Conservation (phyloP, 1,140 invertebrate species). For the Drosophila ananassae region DNA sequence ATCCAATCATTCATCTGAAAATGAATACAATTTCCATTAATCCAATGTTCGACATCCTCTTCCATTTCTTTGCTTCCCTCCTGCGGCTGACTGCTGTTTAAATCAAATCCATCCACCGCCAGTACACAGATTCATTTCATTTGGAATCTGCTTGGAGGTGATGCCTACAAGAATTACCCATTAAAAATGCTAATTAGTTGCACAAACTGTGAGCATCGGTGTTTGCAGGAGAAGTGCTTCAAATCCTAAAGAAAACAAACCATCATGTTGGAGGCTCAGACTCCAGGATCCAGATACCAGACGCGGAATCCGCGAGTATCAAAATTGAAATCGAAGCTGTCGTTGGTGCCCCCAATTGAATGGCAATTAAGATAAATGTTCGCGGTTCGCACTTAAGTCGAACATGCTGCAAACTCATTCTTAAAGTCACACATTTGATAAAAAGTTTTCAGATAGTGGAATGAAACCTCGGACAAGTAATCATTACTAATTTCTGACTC, state of each 20-base stretch:
- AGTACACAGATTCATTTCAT: constrained; percentile 55
- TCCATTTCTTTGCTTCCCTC: neutral
- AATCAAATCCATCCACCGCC: constrained; percentile 60
- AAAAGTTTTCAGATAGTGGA: constrained; percentile 3
- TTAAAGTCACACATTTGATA: constrained; percentile 1
- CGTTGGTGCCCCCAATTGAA: constrained; percentile 68
- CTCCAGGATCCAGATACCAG: neutral
- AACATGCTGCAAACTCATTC: constrained; percentile 19
- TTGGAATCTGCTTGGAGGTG: constrained; percentile 41
- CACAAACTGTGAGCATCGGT: constrained; percentile 78
- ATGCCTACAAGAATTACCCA: constrained; percentile 75
- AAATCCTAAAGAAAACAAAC: neutral
- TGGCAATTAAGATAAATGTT: constrained; percentile 82
- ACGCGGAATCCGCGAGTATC: constrained; percentile 50
- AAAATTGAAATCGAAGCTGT: constrained; percentile 64
- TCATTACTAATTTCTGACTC: constrained; percentile 71
- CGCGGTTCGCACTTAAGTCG: constrained; percentile 73
- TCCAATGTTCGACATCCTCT: neutral
- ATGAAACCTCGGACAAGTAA: constrained; percentile 43
- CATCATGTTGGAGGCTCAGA: neutral
- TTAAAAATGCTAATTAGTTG: constrained; percentile 83
- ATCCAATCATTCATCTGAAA: constrained; percentile 1
- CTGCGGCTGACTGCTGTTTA: constrained; percentile 61
- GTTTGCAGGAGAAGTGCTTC: constrained; percentile 39
- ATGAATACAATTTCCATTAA: constrained; percentile 18